Conservation (phyloP, 2,888 invertebrate species). For the Euplagia quadripunctaria region DNA sequence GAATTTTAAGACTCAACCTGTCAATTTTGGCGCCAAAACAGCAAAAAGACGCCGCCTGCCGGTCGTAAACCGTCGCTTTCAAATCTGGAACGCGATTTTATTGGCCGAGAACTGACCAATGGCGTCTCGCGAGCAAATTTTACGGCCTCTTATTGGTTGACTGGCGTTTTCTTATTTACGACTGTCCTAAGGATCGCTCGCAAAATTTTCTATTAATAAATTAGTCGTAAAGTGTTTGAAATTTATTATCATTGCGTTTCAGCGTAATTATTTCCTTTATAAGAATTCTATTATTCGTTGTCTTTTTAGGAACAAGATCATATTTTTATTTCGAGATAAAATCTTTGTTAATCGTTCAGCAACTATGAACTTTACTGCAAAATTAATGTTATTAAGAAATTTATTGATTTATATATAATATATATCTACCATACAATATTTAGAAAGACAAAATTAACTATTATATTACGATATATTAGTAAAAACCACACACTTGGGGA, state of each 20-base stretch:
- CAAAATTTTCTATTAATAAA: conserved; percentile 87
- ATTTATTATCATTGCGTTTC: conserved; percentile 82
- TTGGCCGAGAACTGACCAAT: conserved; percentile 81
- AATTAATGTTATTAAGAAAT: not conserved
- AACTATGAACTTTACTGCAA: not conserved
- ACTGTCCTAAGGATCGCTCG: conserved; percentile 83
- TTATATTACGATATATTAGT: not conserved
- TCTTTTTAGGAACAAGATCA: conserved; percentile 42
- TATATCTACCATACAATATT: not conserved
- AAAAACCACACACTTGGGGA: too few species aligned
- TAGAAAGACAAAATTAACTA: not conserved
- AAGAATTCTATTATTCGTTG: conserved; percentile 77
- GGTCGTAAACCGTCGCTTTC: conserved; percentile 85
- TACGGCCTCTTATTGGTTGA: conserved; percentile 79
- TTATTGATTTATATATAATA: not conserved
- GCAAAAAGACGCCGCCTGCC: conserved; percentile 80
- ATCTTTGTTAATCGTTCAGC: not conserved
- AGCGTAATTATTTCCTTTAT: conserved; percentile 83
- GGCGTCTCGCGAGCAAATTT: conserved; percentile 77
- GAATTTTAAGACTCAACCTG: conserved; percentile 61
- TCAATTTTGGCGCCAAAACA: conserved; percentile 86
- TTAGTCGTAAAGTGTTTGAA: conserved; percentile 82
- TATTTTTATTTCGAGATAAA: conserved; percentile 36
- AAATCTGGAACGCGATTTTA: conserved; percentile 78
- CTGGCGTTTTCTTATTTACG: conserved; percentile 83